These are phyloP conservation scores for Passerculus sandwichensis DNA, from an alignment of 2,797 vertebrate species.

Conservation along the genomic window DNA sequence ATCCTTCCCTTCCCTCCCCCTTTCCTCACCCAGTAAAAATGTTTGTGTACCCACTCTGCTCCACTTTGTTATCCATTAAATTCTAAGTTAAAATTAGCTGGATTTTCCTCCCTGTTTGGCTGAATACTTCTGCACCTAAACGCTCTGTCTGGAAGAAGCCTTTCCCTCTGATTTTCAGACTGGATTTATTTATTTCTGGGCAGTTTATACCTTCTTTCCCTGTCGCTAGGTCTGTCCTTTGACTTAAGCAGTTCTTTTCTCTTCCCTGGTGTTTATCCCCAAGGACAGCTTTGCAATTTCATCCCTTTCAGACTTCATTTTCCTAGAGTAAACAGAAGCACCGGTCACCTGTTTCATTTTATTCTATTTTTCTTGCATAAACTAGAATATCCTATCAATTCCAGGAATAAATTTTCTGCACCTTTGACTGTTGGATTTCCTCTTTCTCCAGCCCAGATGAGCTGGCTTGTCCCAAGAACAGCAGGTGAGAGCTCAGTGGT, in stretches of 20 bases:
- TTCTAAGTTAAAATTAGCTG: background rate
- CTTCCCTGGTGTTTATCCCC: background rate
- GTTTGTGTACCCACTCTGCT: background rate
- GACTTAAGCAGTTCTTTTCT: background rate
- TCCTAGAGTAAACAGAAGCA: background rate
- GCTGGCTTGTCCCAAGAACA: background rate
- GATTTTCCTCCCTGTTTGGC: background rate
- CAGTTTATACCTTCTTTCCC: background rate
- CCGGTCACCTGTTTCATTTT: background rate
- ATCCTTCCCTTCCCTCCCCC: background rate
- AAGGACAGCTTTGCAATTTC: conserved; percentile 12
- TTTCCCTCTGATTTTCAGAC: background rate
- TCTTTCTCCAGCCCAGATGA: background rate
- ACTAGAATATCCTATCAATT: background rate
- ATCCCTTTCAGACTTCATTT: conserved; percentile 6
- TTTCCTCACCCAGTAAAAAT: background rate
- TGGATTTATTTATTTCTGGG: background rate
- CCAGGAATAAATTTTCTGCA: background rate
- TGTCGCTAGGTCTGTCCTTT: background rate
- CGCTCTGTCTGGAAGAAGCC: background rate
- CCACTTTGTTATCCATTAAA: background rate
- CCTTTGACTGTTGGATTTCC: background rate
- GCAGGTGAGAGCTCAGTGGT: background rate
- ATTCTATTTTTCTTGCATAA: background rate
- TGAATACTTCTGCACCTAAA: background rate